A percentile compares a stretch with the other conserved stretches of the same genome.
These are phyloP conservation scores for Pterostichus madidus DNA, from an alignment of 2,888 invertebrate genomes.

Conservation along the genomic window DNA sequence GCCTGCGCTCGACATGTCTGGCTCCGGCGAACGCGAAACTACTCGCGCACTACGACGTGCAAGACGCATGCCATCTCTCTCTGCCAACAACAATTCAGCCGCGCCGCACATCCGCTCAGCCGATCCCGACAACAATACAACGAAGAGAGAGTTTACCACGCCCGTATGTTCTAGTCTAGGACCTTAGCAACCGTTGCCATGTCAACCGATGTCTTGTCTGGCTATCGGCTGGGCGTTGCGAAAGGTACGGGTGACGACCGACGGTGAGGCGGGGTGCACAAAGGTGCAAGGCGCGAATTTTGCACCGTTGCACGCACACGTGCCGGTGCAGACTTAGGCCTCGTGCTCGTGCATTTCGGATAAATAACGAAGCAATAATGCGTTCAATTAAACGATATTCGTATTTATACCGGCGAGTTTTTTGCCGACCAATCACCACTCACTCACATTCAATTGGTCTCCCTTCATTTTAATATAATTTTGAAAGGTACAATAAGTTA, in stretches of 20 bases:
- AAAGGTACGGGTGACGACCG: slow-evolving; percentile 55
- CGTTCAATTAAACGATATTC: slow-evolving; percentile 41
- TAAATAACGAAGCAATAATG: slow-evolving; percentile 36
- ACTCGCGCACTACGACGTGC: slow-evolving; percentile 39
- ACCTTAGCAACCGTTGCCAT: slow-evolving; percentile 74
- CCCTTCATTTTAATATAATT: not conserved
- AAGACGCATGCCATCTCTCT: slow-evolving; percentile 55
- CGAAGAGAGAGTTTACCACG: slow-evolving; percentile 68
- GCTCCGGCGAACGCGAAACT: slow-evolving; percentile 31
- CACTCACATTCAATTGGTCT: not conserved
- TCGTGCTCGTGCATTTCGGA: slow-evolving; percentile 36
- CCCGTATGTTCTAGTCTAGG: slow-evolving; percentile 70
- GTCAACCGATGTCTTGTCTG: slow-evolving; percentile 71
- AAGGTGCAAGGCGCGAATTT: slow-evolving; percentile 12
- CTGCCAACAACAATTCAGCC: slow-evolving; percentile 39
- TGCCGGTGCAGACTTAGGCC: not conserved
- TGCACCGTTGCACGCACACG: slow-evolving; percentile 14
- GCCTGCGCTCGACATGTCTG: slow-evolving; percentile 3
- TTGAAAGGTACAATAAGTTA: slow-evolving; percentile 11
- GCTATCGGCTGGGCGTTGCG: slow-evolving; percentile 65
- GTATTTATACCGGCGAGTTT: slow-evolving; percentile 31
- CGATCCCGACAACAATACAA: slow-evolving; percentile 51
- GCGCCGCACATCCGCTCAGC: slow-evolving; percentile 32
- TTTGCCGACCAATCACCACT: not conserved
- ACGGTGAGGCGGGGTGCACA: not conserved